A percentile compares a stretch with the other conserved stretches of the same genome.
Conservation (phyloP, 2,888 invertebrate genomes). For the Eupithecia vulgata region DNA sequence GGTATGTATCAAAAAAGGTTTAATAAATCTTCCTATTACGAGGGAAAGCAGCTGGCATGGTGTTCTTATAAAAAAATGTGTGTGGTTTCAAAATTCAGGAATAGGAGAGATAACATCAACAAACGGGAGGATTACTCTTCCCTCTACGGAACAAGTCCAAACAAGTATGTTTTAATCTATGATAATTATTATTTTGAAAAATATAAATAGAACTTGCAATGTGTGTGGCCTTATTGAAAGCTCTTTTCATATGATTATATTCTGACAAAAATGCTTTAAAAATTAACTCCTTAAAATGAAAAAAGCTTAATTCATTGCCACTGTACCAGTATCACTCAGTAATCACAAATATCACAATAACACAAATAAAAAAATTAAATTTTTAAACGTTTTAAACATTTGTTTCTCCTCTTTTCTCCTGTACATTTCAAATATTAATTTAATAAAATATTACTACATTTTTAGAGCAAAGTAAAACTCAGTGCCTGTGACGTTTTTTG, state of each 20-base stretch:
- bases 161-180: slow-evolving; percentile 75
- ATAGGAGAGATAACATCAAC: slow-evolving; percentile 76
- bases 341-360: no score
- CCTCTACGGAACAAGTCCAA: slow-evolving; percentile 73
- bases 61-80: slow-evolving; percentile 21
- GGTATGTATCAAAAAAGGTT: no score
- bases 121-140: slow-evolving; percentile 76
- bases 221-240: slow-evolving; percentile 53
- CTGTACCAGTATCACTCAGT: neutral
- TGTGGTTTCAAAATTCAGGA: slow-evolving; percentile 72
- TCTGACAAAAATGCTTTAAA: neutral
- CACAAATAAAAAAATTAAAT: no score
- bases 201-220: slow-evolving; percentile 40
- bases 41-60: neutral
- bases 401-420: no score
- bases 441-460: neutral
- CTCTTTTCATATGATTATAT: slow-evolving; percentile 8
- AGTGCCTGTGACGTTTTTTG: neutral
- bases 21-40: neutral
- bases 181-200: slow-evolving; percentile 55
- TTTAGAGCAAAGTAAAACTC: neutral
- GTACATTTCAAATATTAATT: neutral
- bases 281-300: neutral
- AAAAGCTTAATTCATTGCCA: neutral
- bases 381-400: no score